Percentiles rank a stretch among this genome's conserved stretches.
Evolutionary conservation across 1,140 invertebrate species (phyloP).

Genomic region (Drosophila saltans): DNA sequence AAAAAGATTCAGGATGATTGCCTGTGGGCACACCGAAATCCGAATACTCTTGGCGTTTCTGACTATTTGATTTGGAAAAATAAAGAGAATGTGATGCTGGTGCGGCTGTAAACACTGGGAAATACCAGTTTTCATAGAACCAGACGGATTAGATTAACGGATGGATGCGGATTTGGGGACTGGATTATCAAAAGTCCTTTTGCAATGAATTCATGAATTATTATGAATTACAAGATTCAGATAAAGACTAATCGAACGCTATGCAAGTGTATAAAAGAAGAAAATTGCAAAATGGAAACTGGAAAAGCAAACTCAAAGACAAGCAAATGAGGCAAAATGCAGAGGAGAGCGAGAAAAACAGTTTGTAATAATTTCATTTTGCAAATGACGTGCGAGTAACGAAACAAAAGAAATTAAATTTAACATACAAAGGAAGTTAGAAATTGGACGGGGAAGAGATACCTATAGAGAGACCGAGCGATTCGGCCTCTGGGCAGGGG

Average conservation of each 20-base stretch:
- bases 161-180: not conserved
- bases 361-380: slow-evolving; percentile 83
- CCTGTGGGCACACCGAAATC: not conserved
- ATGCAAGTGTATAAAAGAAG: not conserved
- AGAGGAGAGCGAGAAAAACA: slow-evolving; percentile 47
- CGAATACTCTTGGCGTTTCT: not conserved
- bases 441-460: slow-evolving; percentile 36
- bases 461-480: slow-evolving; percentile 28
- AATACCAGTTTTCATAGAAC: too few species aligned
- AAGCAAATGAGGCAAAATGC: slow-evolving; percentile 52
- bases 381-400: slow-evolving; percentile 82
- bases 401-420: slow-evolving; percentile 82
- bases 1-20: not conserved
- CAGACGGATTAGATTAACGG: too few species aligned
- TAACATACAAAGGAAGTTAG: slow-evolving; percentile 71
- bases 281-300: slow-evolving; percentile 33
- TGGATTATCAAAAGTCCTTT: too few species aligned
- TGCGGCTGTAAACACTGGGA: too few species aligned
- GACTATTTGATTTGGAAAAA: too few species aligned
- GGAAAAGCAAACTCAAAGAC: slow-evolving; percentile 38
- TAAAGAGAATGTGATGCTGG: too few species aligned
- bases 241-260: not conserved
- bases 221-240: too few species aligned
- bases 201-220: too few species aligned
- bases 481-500: slow-evolving; percentile 14